phyloP scores from a whole-genome alignment of 2,113 vertebrate species.

The Sylvietta virens region DNA sequence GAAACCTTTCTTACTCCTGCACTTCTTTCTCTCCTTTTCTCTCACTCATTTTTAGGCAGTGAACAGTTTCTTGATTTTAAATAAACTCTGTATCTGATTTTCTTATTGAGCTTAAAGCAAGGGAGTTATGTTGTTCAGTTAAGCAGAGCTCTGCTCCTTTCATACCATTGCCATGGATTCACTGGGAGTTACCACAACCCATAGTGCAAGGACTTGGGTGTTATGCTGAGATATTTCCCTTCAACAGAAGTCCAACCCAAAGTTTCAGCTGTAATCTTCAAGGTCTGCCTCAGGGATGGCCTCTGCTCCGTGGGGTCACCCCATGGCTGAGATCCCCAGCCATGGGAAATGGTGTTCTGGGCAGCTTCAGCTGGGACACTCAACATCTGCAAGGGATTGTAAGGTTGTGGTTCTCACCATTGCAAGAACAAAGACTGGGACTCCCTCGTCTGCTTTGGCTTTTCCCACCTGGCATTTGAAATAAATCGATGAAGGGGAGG shows the following conservation, averaged over 20 bases:
- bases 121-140: background rate
- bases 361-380: background rate
- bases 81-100: background rate
- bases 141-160: background rate
- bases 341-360: fast-evolving
- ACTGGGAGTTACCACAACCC: background rate
- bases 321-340: background rate
- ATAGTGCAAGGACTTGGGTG: too few species aligned
- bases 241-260: background rate
- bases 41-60: background rate
- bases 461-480: background rate
- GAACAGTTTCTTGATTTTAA: background rate
- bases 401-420: background rate
- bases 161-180: background rate
- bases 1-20: background rate
- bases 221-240: background rate
- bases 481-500: background rate
- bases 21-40: background rate
- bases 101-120: background rate
- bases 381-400: fast-evolving
- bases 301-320: background rate
- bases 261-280: background rate
- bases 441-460: background rate
- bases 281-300: background rate
- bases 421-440: background rate